phyloP scores from a whole-genome alignment of 2,797 vertebrate genomes.

The Eremophila alpestris region DNA sequence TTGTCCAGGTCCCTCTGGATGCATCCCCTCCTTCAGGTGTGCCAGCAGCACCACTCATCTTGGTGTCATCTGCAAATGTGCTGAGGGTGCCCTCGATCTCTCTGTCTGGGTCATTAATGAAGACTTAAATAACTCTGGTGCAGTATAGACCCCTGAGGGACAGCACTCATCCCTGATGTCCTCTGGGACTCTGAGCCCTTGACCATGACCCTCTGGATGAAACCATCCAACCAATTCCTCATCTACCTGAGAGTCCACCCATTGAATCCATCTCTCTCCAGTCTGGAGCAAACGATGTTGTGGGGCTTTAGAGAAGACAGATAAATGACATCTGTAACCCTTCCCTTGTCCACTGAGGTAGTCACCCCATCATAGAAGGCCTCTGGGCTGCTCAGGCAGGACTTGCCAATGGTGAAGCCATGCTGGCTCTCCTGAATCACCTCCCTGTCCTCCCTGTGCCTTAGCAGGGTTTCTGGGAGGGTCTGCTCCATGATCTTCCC shows the following conservation, averaged over 20 bases:
- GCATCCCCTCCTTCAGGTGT: accelerated
- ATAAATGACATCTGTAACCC: background rate
- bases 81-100: background rate
- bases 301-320: background rate
- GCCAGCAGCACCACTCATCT: background rate
- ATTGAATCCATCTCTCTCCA: background rate
- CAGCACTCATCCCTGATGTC: background rate
- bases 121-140: background rate
- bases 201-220: accelerated
- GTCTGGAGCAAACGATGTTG: background rate
- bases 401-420: accelerated
- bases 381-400: background rate
- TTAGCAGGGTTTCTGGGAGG: background rate
- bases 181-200: background rate
- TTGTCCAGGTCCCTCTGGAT: background rate
- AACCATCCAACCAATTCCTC: background rate
- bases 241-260: background rate
- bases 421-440: background rate
- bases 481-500: no score
- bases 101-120: background rate
- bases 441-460: background rate
- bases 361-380: no score
- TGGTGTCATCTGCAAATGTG: background rate
- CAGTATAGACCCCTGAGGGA: background rate
- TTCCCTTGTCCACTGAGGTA: background rate